Evolutionary conservation across 2,113 vertebrate genomes (phyloP), one percentile per base, ranked within the genome.

Genomic region (Phalacrocorax aristotelis): DNA sequence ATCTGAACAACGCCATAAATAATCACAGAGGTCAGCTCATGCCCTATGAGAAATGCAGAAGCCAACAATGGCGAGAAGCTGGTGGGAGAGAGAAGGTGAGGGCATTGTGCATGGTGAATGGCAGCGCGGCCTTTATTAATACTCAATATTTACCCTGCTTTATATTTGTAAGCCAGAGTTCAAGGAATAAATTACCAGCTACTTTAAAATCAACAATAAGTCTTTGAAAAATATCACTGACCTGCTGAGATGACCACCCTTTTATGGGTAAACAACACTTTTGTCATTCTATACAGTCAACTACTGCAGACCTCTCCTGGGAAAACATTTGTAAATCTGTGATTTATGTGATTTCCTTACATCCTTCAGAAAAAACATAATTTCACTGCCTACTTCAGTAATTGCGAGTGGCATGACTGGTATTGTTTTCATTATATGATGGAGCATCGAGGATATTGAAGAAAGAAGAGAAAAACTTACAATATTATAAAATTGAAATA

Each of bases 401-500:
- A 95, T 66, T 95, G 84, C 68, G 90, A 95, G 55, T 94, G 93
- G 80, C 85, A 93, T 25, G 49, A 87, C 71, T 15, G 3, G 42
- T 92, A 85, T 20, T 91, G 84, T 85, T 95, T 94, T 93, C 74
- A 77, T 94, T 93, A 92, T 18, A 83, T 22, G 71, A 87, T 61
- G 70, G 32, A 93, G 54, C 90, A 92, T 36, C 8, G 7, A 94
- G 74, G 66, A 89, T 81, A 92, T 34, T 83, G 75, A 93, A 91
- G 83, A 87, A 95, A 86, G 62, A 85, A 79, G 51, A 52, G n/a
- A 15, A 89, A 96, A 95, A 92, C 55, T 77, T 80, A 89, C 30
- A 95, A 58, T 87, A 85, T 72, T 91, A 66, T 85, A 91, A 87
- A 93, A 87, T 44, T 80, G 78, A 95, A 97, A 89, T 66, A 62